Base-by-base conservation (phyloP, 2,113 vertebrate genomes). In the Mus spicilegus region DNA sequence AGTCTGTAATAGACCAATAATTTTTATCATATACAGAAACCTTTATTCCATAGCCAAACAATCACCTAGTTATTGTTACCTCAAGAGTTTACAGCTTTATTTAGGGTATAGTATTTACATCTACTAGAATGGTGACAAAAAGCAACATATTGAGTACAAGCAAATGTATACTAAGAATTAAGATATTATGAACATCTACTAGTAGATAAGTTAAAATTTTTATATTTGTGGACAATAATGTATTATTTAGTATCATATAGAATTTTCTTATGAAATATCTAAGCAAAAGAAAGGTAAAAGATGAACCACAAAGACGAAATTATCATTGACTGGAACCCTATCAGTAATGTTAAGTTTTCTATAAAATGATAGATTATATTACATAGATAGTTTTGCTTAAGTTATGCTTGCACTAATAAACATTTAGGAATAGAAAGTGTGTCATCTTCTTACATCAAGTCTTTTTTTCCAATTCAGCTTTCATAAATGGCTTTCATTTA, bases 401-500 rank as follows among this genome's bases (percentile, higher is more conserved):
- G 87, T 49, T 94, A 87, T 89, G 87, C 56, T 72, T 24, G 3
- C 24, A 76, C 91, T 85, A 96, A 54, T 90, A 97, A 94, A 76
- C 16, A 96, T 91, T 89, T 84, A 89, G 33, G 30, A 88, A 51
- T 73, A 90, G 1, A 94, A 77, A 54, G 0, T 10, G 51, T 42
- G 42, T 54, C 30, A 96, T 81, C 26, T 94, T 91, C 87, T 95
- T 86, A 24, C 89, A 56, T 93, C 86, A 81, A 78, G 85, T 93
- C 65, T 93, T 89, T 89, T 90, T 91, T 95, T 91, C n/a, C 13
- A 75, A 56, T 54, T 36, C 22, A 81, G 17, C 65, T 94, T 94
- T 95, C 84, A 77, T 61, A 96, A 96, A 93, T 69, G 63, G 28
- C 93, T 97, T 96, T 94, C 94, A 97, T 96, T 97, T 97, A 96